Percentiles rank a stretch among this genome's conserved stretches.
Conservation (phyloP, 2,113 vertebrate genomes). For the Triplophysa dalaica region DNA sequence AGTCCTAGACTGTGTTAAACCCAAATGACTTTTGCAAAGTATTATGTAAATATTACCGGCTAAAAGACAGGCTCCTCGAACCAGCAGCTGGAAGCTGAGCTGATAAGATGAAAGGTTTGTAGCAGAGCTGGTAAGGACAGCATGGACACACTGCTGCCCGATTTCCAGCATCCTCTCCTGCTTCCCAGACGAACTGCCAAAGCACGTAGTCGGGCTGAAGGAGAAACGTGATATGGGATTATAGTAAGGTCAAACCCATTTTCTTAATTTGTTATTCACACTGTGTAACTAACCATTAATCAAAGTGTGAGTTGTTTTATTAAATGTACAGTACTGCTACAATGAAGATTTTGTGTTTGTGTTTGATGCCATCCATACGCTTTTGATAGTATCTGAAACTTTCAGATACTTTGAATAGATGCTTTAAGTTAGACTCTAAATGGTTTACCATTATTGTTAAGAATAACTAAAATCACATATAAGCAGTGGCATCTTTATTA, state of each 20-base stretch:
- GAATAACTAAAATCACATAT: too few relatives aligned
- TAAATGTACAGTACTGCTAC: background rate
- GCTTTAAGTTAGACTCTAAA: too few relatives aligned
- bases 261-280: slow-evolving; percentile 6
- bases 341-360: background rate
- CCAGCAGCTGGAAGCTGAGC: slow-evolving; percentile 91
- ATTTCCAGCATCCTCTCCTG: slow-evolving; percentile 59
- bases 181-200: slow-evolving; percentile 76
- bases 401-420: too few relatives aligned
- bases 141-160: slow-evolving; percentile 64
- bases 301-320: background rate
- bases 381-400: too few relatives aligned
- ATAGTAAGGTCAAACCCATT: background rate
- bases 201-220: slow-evolving; percentile 88
- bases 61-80: slow-evolving; percentile 91
- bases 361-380: background rate
- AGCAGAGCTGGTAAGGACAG: slow-evolving; percentile 81
- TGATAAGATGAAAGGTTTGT: slow-evolving; percentile 87
- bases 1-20: background rate
- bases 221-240: background rate
- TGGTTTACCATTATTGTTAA: too few relatives aligned
- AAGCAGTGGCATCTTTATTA: too few relatives aligned
- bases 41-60: slow-evolving; percentile 76
- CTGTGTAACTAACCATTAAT: background rate
- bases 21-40: background rate